phyloP scores from a whole-genome alignment of 2,888 invertebrate genomes.

The Calliopum simillimum region DNA sequence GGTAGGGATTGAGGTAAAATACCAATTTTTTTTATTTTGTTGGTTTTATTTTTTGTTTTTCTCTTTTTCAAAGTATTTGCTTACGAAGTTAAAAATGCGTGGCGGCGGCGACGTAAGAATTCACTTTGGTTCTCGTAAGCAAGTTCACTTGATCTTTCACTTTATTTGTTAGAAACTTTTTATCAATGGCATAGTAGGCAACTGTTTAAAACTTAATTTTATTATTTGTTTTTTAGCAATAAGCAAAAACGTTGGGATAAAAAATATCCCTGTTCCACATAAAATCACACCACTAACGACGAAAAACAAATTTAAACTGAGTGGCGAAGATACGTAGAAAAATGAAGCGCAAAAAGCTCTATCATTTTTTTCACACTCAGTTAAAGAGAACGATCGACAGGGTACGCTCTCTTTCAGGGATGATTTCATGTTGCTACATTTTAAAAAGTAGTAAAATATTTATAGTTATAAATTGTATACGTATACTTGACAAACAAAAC shows the following conservation, averaged over 20 bases:
- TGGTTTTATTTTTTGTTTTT: background rate
- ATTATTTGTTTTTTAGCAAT: no score
- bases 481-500: no score
- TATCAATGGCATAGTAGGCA: no score
- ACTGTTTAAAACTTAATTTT: no score
- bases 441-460: background rate
- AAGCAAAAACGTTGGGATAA: no score
- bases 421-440: background rate
- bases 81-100: slow-evolving; percentile 43
- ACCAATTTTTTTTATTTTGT: background rate
- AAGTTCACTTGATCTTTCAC: slow-evolving; percentile 38
- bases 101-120: slow-evolving; percentile 33
- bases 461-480: no score
- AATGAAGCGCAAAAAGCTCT: background rate
- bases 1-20: background rate
- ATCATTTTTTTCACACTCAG: background rate
- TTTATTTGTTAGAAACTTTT: slow-evolving; percentile 16
- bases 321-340: slow-evolving; percentile 5
- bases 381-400: slow-evolving; percentile 12
- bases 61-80: background rate
- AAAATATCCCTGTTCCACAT: no score
- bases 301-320: slow-evolving; percentile 27
- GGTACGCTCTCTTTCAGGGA: background rate
- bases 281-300: no score
- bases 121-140: slow-evolving; percentile 39